These are phyloP conservation scores for Pluvianellus socialis DNA, from an alignment of 2,113 vertebrate species.

Conservation along the genomic window DNA sequence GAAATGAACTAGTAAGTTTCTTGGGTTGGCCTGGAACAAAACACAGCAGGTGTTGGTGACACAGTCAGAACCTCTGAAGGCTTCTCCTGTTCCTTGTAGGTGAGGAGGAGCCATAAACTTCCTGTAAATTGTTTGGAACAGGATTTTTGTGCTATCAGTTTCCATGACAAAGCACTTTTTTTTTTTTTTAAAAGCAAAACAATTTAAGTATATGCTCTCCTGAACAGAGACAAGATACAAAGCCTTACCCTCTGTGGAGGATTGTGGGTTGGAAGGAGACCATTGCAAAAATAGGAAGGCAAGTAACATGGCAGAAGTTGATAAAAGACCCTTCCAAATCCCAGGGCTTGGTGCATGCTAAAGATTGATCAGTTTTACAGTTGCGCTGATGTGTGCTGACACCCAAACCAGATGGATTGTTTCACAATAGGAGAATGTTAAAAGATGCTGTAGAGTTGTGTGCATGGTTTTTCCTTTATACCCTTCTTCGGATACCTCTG, in stretches of 20 bases:
- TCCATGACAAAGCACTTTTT: background rate
- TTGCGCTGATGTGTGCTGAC: background rate
- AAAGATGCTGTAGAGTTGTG: background rate
- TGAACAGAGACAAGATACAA: background rate
- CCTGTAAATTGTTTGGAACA: background rate
- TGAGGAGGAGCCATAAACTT: background rate
- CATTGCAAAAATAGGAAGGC: background rate
- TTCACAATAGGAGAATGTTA: background rate
- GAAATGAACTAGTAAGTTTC: background rate
- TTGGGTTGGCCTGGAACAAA: background rate
- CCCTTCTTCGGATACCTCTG: background rate
- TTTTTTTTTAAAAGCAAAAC: no score
- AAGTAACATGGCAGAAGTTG: background rate
- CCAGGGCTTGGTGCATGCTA: background rate
- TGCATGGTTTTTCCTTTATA: background rate
- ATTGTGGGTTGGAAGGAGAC: background rate
- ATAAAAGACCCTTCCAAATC: background rate
- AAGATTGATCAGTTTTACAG: background rate
- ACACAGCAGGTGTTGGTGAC: background rate
- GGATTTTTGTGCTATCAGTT: background rate
- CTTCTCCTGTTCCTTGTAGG: background rate
- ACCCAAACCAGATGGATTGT: background rate
- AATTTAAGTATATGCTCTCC: accelerated
- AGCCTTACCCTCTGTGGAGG: background rate
- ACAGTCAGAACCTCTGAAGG: background rate